Evolutionary conservation across 2,797 vertebrate genomes (phyloP).

Genomic region (Epinephelus malabaricus): DNA sequence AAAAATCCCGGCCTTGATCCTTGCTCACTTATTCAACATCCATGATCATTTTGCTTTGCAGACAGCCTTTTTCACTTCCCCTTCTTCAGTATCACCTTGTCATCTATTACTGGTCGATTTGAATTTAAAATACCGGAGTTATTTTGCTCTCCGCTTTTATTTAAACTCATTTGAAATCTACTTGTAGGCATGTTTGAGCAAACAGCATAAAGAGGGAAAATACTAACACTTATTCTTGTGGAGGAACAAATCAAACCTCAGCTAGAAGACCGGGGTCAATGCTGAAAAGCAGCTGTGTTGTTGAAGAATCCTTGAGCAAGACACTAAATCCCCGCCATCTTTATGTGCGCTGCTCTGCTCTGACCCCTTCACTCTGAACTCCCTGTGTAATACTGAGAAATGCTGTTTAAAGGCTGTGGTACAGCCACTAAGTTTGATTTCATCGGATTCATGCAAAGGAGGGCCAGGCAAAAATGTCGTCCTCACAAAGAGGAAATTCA

Average conservation of each 20-base stretch:
- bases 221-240: neutral
- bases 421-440: neutral
- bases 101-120: neutral
- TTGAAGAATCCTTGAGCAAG: slow-evolving; percentile 25
- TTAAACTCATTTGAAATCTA: neutral
- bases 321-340: slow-evolving; percentile 24
- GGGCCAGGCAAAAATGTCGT: neutral
- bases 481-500: neutral
- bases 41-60: neutral
- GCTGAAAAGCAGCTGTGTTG: neutral
- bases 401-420: slow-evolving; percentile 3
- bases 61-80: neutral
- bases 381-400: slow-evolving; percentile 2
- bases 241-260: slow-evolving; percentile 9
- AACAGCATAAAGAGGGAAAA: neutral
- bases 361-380: slow-evolving; percentile 5
- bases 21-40: neutral
- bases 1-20: neutral
- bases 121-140: neutral
- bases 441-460: neutral
- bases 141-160: neutral
- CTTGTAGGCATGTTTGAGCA: neutral
- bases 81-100: neutral
- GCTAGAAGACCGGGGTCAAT: neutral
- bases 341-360: slow-evolving; percentile 4